Conservation (phyloP, 64 coral and sea anemone species). For the Exaiptasia diaphana region DNA sequence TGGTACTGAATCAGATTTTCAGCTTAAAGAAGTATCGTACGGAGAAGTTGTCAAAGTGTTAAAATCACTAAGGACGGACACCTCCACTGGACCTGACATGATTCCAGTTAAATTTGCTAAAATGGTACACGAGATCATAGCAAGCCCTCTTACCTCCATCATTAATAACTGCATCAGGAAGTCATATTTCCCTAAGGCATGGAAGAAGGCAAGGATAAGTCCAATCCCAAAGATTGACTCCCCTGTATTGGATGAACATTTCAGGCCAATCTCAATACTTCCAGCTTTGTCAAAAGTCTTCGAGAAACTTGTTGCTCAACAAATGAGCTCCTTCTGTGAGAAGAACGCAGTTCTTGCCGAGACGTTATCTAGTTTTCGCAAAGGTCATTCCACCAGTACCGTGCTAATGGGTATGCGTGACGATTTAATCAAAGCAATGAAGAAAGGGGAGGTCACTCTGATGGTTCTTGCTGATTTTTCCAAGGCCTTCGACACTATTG, state of each 20-base stretch:
- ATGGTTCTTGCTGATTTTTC: not conserved
- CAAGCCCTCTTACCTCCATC: conserved; percentile 18
- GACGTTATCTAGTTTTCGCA: conserved; percentile 1
- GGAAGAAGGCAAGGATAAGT: not conserved
- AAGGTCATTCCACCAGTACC: conserved; percentile 19
- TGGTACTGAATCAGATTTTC: no score
- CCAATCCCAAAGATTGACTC: conserved; percentile 31
- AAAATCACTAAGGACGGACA: conserved; percentile 19
- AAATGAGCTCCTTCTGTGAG: not conserved
- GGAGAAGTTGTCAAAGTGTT: not conserved
- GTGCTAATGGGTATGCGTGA: not conserved
- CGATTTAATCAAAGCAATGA: conserved; percentile 13
- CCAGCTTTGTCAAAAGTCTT: conserved; percentile 44
- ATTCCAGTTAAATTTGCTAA: conserved; percentile 36
- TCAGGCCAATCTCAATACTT: conserved; percentile 8
- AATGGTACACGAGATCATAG: not conserved
- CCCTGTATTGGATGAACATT: not conserved
- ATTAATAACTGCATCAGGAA: conserved; percentile 30
- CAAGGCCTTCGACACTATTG: not conserved
- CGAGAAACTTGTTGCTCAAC: not conserved
- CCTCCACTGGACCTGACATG: conserved; percentile 9
- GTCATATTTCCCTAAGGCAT: not conserved
- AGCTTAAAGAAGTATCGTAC: conserved; percentile 1
- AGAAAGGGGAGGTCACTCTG: not conserved
- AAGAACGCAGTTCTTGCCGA: not conserved